Evolutionary conservation across 2,797 vertebrate genomes (phyloP).

Genomic region (Myotis planiceps): DNA sequence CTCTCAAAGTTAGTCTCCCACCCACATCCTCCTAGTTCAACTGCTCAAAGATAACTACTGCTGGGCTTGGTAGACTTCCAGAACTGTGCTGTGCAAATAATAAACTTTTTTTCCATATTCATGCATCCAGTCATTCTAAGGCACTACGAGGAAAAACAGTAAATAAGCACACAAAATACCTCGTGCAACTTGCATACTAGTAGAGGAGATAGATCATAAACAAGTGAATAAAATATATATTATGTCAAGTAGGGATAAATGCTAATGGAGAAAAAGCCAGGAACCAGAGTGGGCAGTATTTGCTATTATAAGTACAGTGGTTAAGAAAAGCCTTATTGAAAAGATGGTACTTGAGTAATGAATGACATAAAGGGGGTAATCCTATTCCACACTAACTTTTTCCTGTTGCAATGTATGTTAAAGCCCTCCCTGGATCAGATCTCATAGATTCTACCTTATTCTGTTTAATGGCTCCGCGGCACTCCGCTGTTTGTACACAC

Average conservation of each 20-base stretch:
- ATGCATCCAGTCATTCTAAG: not conserved
- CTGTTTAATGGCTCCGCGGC: not conserved
- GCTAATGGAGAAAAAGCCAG: not conserved
- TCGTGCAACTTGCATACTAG: not conserved
- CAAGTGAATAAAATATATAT: not conserved
- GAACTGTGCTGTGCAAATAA: not conserved
- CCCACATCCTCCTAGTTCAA: not conserved
- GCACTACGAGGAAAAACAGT: not conserved
- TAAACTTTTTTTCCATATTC: not conserved
- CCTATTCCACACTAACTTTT: not conserved
- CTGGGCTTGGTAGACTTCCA: not conserved
- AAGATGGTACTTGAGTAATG: not conserved
- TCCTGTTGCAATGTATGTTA: not conserved
- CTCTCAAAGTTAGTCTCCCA: not conserved
- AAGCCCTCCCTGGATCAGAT: not conserved
- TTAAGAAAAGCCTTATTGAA: not conserved
- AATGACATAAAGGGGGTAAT: not conserved
- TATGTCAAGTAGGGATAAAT: not conserved
- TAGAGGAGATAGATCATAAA: not conserved
- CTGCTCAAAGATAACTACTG: not conserved
- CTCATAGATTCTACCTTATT: not conserved
- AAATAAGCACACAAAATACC: not conserved
- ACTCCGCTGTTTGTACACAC: fast-evolving
- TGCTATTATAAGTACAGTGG: not conserved
- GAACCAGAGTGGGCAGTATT: not conserved